Conservation (phyloP, 2,113 vertebrate genomes). For the Dromaius novaehollandiae region DNA sequence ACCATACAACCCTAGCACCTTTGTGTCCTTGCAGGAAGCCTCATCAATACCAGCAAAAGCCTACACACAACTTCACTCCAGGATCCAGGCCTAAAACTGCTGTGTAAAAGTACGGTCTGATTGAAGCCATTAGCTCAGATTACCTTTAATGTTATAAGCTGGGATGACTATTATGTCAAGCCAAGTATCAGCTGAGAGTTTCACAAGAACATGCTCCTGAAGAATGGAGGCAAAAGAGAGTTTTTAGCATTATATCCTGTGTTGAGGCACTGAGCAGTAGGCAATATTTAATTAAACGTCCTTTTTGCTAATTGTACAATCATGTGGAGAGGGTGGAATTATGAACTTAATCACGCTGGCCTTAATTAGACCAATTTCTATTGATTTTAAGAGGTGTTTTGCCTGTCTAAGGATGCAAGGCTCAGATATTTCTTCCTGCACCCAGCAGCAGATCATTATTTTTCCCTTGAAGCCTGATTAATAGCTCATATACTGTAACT, state of each 20-base stretch:
- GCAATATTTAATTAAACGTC: not conserved
- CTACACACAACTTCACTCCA: not conserved
- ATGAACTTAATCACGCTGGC: not conserved
- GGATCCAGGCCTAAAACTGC: not conserved
- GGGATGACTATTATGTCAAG: not conserved
- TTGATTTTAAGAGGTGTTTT: not conserved
- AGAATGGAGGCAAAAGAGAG: not conserved
- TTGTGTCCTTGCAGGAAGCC: not conserved
- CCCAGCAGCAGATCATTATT: not conserved
- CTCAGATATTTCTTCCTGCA: not conserved
- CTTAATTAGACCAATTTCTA: not conserved
- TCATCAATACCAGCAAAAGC: not conserved
- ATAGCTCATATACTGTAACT: not conserved
- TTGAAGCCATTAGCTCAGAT: not conserved
- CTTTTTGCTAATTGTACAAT: not conserved
- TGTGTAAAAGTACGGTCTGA: not conserved
- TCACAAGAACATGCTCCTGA: not conserved
- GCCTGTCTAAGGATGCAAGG: not conserved
- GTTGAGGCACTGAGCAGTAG: rapidly evolving
- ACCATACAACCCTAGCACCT: not conserved
- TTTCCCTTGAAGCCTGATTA: constrained; percentile 29
- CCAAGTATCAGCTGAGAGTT: not conserved
- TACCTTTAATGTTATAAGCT: not conserved
- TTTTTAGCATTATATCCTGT: not conserved
- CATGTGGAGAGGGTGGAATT: not conserved